Evolutionary conservation across 2,888 invertebrate genomes (phyloP), one percentile per base, ranked within the genome.

Genomic region (Strigamia maritima): DNA sequence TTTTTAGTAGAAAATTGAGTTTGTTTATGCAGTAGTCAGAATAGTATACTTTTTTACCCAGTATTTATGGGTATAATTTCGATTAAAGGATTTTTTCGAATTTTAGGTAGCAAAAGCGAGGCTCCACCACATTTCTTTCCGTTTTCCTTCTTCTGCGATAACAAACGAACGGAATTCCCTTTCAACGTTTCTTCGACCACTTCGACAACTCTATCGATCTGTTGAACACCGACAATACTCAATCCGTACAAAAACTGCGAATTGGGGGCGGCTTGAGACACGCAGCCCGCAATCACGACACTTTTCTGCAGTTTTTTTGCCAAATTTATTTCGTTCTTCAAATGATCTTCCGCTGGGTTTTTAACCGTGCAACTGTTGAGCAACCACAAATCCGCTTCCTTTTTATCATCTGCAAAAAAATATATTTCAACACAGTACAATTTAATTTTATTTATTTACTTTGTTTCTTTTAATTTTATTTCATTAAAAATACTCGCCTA

Each of bases 351-450:
- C 0, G 97, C 93, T 0, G 99, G 99, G 85, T 92, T 97, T 86
- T 99, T 99, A 0, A 99, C 98, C 0, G 98, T 99, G 85, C 98
- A 99, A 77, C 97, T 97, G 87, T 99, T 99, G 22, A 99, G 88
- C 14, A 99, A 87, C 97, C 98, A 98, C 38, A 99, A 87, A 86
- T 97, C 94, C 0, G 98, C 98, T 14, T 89, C 88, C 76, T 89
- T 88, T 86, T 94, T 94, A 80, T 93, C 90, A 74, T 93, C 91
- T 85, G 84, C 77, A 81, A 85, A 79, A 49, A 54, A 26, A 60
- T 10, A 6, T 24, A 16, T 26, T 49, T 40, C 19, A 77, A 49
- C 6, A 77, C 38, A 49, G 2, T 22, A 77, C n/a, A n/a, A n/a
- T n/a, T n/a, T n/a, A n/a, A n/a, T n/a, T n/a, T n/a, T n/a, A 14